Percentiles rank a stretch among this genome's conserved stretches.
phyloP scores from a whole-genome alignment of 2,888 invertebrate species.

The Serrognathus titanus region DNA sequence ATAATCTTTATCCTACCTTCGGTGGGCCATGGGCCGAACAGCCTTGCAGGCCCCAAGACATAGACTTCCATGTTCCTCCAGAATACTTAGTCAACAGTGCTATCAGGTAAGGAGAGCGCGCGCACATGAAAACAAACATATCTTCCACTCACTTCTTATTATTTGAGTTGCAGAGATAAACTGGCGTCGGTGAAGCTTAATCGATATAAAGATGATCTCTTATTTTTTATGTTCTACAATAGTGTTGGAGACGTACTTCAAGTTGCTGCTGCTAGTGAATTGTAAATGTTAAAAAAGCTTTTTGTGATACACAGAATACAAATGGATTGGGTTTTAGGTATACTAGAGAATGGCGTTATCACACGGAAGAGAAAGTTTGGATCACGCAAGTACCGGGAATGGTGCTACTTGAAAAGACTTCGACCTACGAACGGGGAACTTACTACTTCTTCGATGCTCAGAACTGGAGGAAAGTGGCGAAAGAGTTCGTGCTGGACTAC shows the following conservation, averaged over 20 bases:
- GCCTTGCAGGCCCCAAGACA: constrained; percentile 97
- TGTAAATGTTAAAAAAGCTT: constrained; percentile 64
- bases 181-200: constrained; percentile 92
- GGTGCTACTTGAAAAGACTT: constrained; percentile 91
- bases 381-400: constrained; percentile 96
- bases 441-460: constrained; percentile 99
- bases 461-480: constrained; percentile 98
- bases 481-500: constrained; percentile 98
- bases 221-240: constrained; percentile 99
- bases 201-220: constrained; percentile 96
- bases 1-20: constrained; percentile 96
- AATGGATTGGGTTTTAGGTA: constrained; percentile 61
- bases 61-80: constrained; percentile 96
- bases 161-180: constrained; percentile 68
- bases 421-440: constrained; percentile 95
- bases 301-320: neutral
- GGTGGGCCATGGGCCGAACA: constrained; percentile 99
- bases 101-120: constrained; percentile 59
- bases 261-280: constrained; percentile 93
- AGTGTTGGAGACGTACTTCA: constrained; percentile 98
- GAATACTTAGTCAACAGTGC: constrained; percentile 98
- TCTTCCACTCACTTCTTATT: neutral
- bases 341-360: constrained; percentile 98
- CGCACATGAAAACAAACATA: too few species aligned
- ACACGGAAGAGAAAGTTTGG: constrained; percentile 99